Percentiles rank a stretch among this genome's conserved stretches.
Evolutionary conservation across 1,140 invertebrate genomes (phyloP).

Genomic region (Cydia splendana): DNA sequence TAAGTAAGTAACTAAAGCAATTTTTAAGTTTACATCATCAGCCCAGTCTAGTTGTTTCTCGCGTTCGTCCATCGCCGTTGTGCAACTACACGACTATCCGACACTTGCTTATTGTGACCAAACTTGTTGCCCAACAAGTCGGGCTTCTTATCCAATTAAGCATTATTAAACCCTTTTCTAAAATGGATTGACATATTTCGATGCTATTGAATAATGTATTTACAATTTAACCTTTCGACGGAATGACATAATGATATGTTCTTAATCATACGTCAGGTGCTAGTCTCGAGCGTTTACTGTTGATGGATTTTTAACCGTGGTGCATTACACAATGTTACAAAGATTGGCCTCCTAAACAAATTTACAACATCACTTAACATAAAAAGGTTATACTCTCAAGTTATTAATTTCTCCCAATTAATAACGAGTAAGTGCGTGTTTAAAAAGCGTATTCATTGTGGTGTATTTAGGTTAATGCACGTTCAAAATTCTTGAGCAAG

Average conservation of each 20-base stretch:
- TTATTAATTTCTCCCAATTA: conserved; percentile 12
- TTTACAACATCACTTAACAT: conserved; percentile 15
- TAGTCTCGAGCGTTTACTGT: background rate
- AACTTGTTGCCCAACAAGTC: conserved; percentile 69
- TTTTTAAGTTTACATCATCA: conserved; percentile 79
- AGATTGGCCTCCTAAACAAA: conserved; percentile 18
- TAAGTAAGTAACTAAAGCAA: conserved; percentile 78
- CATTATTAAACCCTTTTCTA: conserved; percentile 7
- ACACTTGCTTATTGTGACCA: conserved; percentile 73
- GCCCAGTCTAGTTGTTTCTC: conserved; percentile 78
- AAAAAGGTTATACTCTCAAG: conserved; percentile 3
- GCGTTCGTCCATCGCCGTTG: conserved; percentile 76
- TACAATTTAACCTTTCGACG: background rate
- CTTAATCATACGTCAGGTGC: conserved; percentile 13
- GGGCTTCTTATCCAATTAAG: conserved; percentile 73
- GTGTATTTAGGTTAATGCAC: conserved; percentile 14
- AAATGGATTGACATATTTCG: conserved; percentile 9
- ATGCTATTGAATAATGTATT: background rate
- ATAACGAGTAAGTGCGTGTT: conserved; percentile 4
- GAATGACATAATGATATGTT: conserved; percentile 19
- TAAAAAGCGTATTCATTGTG: conserved; percentile 6
- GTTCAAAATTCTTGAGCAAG: background rate
- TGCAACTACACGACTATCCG: conserved; percentile 71
- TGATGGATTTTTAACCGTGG: conserved; percentile 16
- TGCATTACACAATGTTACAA: conserved; percentile 11